Conservation (phyloP, 2,797 vertebrate species). For the Trematomus bernacchii region DNA sequence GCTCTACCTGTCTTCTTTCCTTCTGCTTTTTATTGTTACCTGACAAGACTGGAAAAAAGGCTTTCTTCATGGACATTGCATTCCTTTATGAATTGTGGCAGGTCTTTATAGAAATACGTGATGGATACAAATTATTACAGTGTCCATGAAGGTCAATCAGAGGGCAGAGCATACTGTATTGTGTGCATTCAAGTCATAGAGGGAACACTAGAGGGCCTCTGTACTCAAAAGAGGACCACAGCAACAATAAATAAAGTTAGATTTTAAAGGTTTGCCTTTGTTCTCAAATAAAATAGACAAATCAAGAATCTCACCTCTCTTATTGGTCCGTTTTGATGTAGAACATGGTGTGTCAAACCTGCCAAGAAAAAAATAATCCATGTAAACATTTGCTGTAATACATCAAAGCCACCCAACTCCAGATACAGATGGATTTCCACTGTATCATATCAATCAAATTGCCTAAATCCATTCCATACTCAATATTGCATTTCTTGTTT, state of each 20-base stretch:
- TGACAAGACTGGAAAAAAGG: background rate
- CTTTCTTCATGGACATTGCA: background rate
- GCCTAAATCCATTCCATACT: background rate
- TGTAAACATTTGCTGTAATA: background rate
- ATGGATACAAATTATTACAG: background rate
- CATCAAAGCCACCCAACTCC: background rate
- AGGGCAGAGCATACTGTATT: background rate
- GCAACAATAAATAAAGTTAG: background rate
- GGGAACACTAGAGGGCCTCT: conserved; percentile 16
- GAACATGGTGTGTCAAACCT: background rate
- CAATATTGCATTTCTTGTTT: background rate
- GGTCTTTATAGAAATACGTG: background rate
- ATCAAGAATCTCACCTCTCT: background rate
- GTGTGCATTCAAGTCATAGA: background rate
- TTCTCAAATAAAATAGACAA: background rate
- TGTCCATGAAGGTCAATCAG: background rate
- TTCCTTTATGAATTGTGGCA: background rate
- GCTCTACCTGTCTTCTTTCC: background rate
- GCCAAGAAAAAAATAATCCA: background rate
- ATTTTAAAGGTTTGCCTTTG: background rate
- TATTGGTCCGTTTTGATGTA: background rate
- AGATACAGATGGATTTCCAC: background rate
- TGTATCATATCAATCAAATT: background rate
- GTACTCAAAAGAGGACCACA: background rate
- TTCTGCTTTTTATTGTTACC: background rate